These are phyloP conservation scores for Bombus huntii DNA, from an alignment of 1,140 invertebrate species.

Conservation along the genomic window DNA sequence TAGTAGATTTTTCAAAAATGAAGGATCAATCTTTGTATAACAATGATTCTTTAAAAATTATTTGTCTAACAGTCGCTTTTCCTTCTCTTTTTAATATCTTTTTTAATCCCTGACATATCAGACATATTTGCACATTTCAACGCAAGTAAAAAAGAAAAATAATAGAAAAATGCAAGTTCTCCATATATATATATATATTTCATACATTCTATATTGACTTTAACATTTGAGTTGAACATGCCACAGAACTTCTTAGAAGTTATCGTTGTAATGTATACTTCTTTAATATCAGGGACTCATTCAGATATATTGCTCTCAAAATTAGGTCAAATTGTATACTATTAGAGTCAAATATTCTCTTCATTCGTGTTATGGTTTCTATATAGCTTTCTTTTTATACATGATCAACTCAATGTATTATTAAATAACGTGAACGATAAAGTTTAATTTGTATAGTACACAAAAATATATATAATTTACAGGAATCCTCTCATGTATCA, in stretches of 20 bases:
- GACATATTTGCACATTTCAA: conserved; percentile 2
- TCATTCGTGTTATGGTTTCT: neutral
- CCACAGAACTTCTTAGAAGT: conserved; percentile 20
- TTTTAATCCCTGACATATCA: neutral
- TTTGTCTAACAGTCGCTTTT: neutral
- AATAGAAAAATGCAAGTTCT: conserved; percentile 6
- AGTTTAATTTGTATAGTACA: conserved; percentile 46
- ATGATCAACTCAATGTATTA: conserved; percentile 21
- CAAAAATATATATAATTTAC: conserved; percentile 52
- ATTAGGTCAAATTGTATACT: neutral
- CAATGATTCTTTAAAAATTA: neutral
- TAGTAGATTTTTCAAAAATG: neutral
- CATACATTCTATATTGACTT: conserved; percentile 2
- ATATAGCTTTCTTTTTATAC: neutral
- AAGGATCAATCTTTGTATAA: neutral
- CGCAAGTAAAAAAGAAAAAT: neutral
- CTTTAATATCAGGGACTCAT: neutral
- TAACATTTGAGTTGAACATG: conserved; percentile 17
- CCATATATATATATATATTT: conserved; percentile 4
- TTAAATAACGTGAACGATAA: conserved; percentile 27
- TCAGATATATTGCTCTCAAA: neutral
- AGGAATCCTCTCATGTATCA: conserved; percentile 11
- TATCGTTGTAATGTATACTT: neutral
- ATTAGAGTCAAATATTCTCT: neutral
- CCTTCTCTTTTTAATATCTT: neutral